Conservation (phyloP, 2,797 vertebrate genomes). For the Centroberyx gerrardi region DNA sequence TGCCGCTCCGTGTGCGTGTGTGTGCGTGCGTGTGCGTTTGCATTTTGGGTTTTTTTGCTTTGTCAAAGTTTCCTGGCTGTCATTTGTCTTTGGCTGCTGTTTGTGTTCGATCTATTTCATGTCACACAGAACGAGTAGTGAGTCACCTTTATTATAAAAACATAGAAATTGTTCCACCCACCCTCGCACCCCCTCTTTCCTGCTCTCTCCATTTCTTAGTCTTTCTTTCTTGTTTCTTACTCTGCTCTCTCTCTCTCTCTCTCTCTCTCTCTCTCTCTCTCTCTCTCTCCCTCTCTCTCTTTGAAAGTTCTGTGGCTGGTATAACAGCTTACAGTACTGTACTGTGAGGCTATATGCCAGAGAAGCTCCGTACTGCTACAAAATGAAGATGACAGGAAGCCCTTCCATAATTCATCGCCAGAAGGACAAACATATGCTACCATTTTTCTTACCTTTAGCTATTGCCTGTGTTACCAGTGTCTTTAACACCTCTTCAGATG, state of each 20-base stretch:
- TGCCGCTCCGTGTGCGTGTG: slow-evolving; percentile 16
- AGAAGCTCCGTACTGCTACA: slow-evolving; percentile 39
- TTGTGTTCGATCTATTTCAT: slow-evolving; percentile 33
- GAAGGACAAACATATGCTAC: slow-evolving; percentile 70
- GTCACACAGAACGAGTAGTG: slow-evolving; percentile 13
- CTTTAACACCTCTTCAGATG: slow-evolving; percentile 42
- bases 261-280: slow-evolving; percentile 15
- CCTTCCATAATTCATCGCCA: slow-evolving; percentile 76
- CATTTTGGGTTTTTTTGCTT: slow-evolving; percentile 1
- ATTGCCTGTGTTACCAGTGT: slow-evolving; percentile 41
- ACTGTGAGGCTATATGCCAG: slow-evolving; percentile 34
- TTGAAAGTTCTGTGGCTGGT: slow-evolving; percentile 35
- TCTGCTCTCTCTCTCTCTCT: slow-evolving; percentile 21
- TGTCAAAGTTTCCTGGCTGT: slow-evolving; percentile 14
- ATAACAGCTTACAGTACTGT: slow-evolving; percentile 35
- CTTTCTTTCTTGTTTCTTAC: slow-evolving; percentile 33
- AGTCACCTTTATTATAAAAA: slow-evolving; percentile 44
- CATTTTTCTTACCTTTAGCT: slow-evolving; percentile 55
- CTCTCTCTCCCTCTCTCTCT: slow-evolving; percentile 19
- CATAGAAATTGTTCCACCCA: slow-evolving; percentile 19
- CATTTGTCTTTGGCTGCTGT: slow-evolving; percentile 31
- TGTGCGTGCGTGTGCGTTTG: background rate
- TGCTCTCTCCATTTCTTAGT: slow-evolving; percentile 1
- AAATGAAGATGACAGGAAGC: slow-evolving; percentile 64
- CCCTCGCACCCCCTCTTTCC: slow-evolving; percentile 20